Percentiles rank a stretch among this genome's conserved stretches.
Conservation (phyloP, 2,797 vertebrate genomes). For the Euthynnus affinis region DNA sequence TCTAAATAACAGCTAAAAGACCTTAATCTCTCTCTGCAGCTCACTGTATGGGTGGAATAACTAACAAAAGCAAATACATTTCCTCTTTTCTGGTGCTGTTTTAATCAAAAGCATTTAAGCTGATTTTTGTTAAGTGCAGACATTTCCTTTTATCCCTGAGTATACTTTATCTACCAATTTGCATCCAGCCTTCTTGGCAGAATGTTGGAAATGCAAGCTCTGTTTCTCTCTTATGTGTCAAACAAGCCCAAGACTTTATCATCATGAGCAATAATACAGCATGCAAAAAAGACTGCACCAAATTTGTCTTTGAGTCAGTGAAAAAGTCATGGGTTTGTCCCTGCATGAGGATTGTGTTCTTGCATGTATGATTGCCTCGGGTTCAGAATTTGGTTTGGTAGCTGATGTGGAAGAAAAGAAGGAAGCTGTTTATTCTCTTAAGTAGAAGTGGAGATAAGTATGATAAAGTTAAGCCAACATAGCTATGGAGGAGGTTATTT, state of each 20-base stretch:
- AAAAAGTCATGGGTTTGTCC: conserved; percentile 64
- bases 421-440: conserved; percentile 23
- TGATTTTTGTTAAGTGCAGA: conserved; percentile 31
- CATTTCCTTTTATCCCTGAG: conserved; percentile 41
- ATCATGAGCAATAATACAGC: conserved; percentile 25
- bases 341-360: conserved; percentile 64
- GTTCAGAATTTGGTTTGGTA: conserved; percentile 38
- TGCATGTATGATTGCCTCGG: conserved; percentile 69
- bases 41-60: conserved; percentile 3
- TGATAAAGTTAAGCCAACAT: not conserved
- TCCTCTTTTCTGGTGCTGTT: conserved; percentile 53
- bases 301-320: conserved; percentile 12
- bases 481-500: conserved; percentile 13
- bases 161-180: conserved; percentile 30
- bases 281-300: conserved; percentile 10
- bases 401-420: conserved; percentile 45
- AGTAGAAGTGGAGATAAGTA: conserved; percentile 31
- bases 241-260: conserved; percentile 62
- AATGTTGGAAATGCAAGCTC: conserved; percentile 35
- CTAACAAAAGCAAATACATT: conserved; percentile 16
- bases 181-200: conserved; percentile 34
- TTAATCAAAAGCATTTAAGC: conserved; percentile 56
- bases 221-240: conserved; percentile 44
- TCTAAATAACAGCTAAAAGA: conserved; percentile 8
- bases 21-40: not conserved